phyloP scores from a whole-genome alignment of 1,140 invertebrate genomes.

The Scylla paramamosain region DNA sequence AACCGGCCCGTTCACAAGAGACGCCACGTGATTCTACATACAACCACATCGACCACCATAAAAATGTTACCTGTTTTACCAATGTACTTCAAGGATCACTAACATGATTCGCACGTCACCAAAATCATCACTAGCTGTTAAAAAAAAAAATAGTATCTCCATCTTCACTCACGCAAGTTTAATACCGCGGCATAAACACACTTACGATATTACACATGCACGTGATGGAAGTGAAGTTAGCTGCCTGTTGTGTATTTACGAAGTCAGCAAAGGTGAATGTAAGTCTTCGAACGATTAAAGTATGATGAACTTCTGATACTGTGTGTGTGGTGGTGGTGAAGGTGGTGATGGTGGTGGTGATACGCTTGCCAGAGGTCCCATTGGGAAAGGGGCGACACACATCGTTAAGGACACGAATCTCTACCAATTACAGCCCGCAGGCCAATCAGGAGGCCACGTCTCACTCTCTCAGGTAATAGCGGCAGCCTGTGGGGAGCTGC shows the following conservation, averaged over 20 bases:
- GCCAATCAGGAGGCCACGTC: background rate
- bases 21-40: no score
- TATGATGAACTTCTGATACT: background rate
- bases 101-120: no score
- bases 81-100: no score
- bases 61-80: no score
- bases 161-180: background rate
- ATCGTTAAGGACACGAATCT: conserved; percentile 9
- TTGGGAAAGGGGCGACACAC: background rate
- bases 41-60: no score
- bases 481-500: background rate
- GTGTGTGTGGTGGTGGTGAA: background rate
- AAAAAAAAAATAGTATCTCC: no score
- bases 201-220: background rate
- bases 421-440: background rate
- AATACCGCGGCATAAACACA: background rate
- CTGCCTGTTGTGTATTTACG: background rate
- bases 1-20: no score
- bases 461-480: background rate
- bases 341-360: background rate
- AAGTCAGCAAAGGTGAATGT: background rate
- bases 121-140: no score
- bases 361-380: background rate
- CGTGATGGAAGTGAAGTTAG: background rate
- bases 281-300: background rate